These are phyloP conservation scores for Pachypanchax playfairii DNA, from an alignment of 2,113 vertebrate species.

Conservation along the genomic window DNA sequence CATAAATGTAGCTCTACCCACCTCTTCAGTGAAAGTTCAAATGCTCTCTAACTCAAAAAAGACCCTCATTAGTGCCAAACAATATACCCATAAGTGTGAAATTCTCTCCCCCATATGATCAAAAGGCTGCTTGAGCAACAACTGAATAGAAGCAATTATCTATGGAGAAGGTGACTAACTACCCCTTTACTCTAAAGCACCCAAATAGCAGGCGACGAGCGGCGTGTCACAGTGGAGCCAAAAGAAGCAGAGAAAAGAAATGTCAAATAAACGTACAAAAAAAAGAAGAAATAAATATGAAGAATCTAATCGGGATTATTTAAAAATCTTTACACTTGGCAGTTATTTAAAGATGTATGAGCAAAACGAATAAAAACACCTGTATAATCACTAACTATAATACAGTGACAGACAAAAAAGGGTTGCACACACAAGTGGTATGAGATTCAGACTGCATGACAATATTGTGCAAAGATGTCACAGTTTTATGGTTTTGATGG, in stretches of 20 bases:
- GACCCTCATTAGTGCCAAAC: constrained; percentile 67
- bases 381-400: background rate
- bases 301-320: constrained; percentile 5
- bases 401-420: background rate
- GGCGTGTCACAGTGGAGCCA: constrained; percentile 28
- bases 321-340: background rate
- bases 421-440: background rate
- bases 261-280: constrained; percentile 13
- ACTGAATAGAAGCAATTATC: constrained; percentile 68
- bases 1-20: constrained; percentile 35
- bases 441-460: too few relatives aligned
- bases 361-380: background rate
- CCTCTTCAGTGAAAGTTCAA: constrained; percentile 44
- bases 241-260: constrained; percentile 32
- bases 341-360: background rate
- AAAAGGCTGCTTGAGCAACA: constrained; percentile 51
- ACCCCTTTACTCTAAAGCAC: constrained; percentile 43
- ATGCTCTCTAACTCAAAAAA: constrained; percentile 40
- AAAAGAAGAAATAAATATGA: constrained; percentile 11
- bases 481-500: too few relatives aligned
- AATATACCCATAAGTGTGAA: constrained; percentile 51
- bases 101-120: constrained; percentile 49
- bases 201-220: constrained; percentile 50
- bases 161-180: constrained; percentile 60
- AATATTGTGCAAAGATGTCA: too few relatives aligned